Evolutionary conservation across 2,888 invertebrate species (phyloP), one percentile per base, ranked within the genome.

Genomic region (Himalopsyche kuldschensis): DNA sequence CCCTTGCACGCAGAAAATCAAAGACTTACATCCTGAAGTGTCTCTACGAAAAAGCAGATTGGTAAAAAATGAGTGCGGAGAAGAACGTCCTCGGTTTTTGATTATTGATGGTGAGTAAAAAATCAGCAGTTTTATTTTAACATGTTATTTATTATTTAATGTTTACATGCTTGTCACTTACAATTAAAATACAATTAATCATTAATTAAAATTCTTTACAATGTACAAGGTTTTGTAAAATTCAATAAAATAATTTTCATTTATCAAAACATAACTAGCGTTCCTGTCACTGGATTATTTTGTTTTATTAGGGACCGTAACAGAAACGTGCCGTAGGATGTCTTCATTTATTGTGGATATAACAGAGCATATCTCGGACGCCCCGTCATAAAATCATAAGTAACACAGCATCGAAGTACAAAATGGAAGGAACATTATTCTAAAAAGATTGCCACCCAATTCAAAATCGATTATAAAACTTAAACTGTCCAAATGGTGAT

Each of bases 231-330:
- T 90, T 90, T 90, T 85, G 84, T 91, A 91, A 90, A 91, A 90
- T 90, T 91, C 91, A 91, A 91, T 92, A 91, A 90, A 91, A 91
- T 92, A 92, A 91, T 90, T 90, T 79, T 90, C 91, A 90, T 90
- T 90, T 90, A 90, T 90, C 88, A 91, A 91, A 91, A 91, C 90
- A 90, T 92, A 91, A 84, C 81, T 81, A 81, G 77, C 32, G 30
- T 24, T 20, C 75, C 35, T 69, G 30, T 77, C 48, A 78, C 41
- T 48, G 78, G 11, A 77, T 30, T 55, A 78, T 83, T 69, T 69
- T 27, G 27, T 27, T 69, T 69, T 55, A 83, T 75, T 82, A 75
- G 55, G 69, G 31, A 63, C 69, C 20, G 63, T 63, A 79, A 79
- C 79, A 79, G 63, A 63, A 46, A 47, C 46, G 47, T 20, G 24